phyloP scores from a whole-genome alignment of 1,140 invertebrate species.

The Periplaneta americana region DNA sequence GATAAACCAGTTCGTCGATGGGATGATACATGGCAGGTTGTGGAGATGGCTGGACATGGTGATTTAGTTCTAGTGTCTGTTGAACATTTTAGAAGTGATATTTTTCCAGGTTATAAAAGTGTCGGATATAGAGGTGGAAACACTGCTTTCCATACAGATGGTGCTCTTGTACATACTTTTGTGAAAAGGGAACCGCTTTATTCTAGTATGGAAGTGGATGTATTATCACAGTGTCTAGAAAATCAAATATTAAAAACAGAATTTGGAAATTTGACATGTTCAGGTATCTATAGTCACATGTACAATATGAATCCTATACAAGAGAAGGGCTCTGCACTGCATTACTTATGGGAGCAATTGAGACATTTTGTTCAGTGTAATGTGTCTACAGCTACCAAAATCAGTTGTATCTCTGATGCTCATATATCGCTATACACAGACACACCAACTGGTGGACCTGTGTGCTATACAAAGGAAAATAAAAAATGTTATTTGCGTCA shows the following conservation, averaged over 20 bases:
- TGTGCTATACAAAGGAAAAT: neutral
- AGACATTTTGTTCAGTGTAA: neutral
- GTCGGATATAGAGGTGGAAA: constrained; percentile 50
- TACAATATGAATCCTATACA: neutral
- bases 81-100: constrained; percentile 36
- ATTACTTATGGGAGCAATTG: neutral
- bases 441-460: neutral
- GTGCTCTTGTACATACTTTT: constrained; percentile 46
- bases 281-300: neutral
- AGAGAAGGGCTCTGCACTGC: neutral
- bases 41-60: constrained; percentile 49
- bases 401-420: neutral
- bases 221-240: neutral
- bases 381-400: neutral
- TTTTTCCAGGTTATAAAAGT: constrained; percentile 36
- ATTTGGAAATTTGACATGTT: neutral
- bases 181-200: constrained; percentile 17
- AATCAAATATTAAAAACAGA: neutral
- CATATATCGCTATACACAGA: neutral
- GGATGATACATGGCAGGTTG: constrained; percentile 57
- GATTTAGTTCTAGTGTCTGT: constrained; percentile 42
- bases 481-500: neutral
- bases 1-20: constrained; percentile 45
- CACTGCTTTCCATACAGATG: constrained; percentile 45
- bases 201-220: neutral